Evolutionary conservation across 92 coral and sea anemone genomes (phyloP), one percentile per base, ranked within the genome.

Genomic region (Phenganax subtilis): DNA sequence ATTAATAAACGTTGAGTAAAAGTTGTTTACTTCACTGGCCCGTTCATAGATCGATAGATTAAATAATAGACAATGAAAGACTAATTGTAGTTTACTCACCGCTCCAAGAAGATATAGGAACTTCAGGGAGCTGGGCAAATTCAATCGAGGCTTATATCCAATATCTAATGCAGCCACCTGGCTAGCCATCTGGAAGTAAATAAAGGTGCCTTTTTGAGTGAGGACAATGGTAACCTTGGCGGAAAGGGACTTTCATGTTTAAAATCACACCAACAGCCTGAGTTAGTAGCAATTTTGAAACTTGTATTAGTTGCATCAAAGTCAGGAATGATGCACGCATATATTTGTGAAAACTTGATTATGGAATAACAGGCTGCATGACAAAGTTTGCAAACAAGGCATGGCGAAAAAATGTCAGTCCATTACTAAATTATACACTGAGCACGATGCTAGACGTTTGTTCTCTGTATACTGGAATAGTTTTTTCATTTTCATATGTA

Each of bases 121-220:
- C 85, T 96, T 96, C 74, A 97, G 99, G 57, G 87, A 87, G 73
- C 90, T 93, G 55, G 89, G 81, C 90, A 96, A 89, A 63, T 89
- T 88, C 10, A 90, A 85, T 75, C 93, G 93, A 25, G 99, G 93
- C 54, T 90, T 92, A 90, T 96, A 96, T 12, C 99, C 99, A 86
- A 96, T 82, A 73, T 96, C 99, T 85, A 96, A 83, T 37, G 97
- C 99, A n/a, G 99, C 99, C 8, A 96, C 99, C 82, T 96, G 99
- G 76, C 99, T 96, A 27, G 99, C 99, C 83, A 96, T 93, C 99
- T 96, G 80, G 12, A 44, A 63, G 15, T 57, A 37, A 7, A 77
- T 57, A 5, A 37, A 37, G 47, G 47, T 37, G 5, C 47, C 47
- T 37, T 37, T 37, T 37, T 37, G 47, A 37, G 47, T 37, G 47